Base-by-base conservation (phyloP, 2,113 vertebrate genomes). In the Xenotilapia caudafasciata region DNA sequence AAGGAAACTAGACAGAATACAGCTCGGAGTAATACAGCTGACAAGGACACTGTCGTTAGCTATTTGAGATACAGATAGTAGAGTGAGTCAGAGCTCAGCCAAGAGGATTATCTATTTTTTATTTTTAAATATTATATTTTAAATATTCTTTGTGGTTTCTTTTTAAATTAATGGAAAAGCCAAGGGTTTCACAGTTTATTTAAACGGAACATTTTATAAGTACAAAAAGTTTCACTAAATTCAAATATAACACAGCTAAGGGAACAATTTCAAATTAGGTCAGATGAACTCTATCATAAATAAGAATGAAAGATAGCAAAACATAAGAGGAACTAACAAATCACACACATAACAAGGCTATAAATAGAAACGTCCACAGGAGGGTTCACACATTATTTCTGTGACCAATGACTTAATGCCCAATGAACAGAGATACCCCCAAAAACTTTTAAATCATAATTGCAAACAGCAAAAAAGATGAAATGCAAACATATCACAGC, bases 21-120 rank as follows among this genome's bases (percentile, higher is more conserved):
- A 80, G 35, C 73, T 49, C 13, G 6, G 26, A 40, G 49, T 53
- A 38, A 80, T 51, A 28, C 26, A 80, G 33, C 49, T 35, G 45
- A 40, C 47, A 56, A 23, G 35, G 35, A 6, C 33, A 80, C 28
- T 81, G 17, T 53, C 42, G 75, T 84, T 80, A 31, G 58, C 79
- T 79, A 51, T 77, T 77, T 33, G 47, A 49, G 28, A 12, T 77
- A 51, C 26, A 49, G 45, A 51, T 11, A 49, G 9, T 77, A 13
- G 10, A n/a, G 45, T 33, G 45, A 51, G 26, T 13, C 26, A 77
- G 7, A 13, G 45, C 45, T 77, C 26, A 77, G 42, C 73, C 73
- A 77, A 31, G 14, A 5, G 40, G 3, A 5, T 73, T 73, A 73
- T 73, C 8, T 28, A 73, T 26, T 73, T 73, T 26, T 47, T 73